Conservation (phyloP, 2,113 vertebrate genomes). For the Pteruthius melanotis region DNA sequence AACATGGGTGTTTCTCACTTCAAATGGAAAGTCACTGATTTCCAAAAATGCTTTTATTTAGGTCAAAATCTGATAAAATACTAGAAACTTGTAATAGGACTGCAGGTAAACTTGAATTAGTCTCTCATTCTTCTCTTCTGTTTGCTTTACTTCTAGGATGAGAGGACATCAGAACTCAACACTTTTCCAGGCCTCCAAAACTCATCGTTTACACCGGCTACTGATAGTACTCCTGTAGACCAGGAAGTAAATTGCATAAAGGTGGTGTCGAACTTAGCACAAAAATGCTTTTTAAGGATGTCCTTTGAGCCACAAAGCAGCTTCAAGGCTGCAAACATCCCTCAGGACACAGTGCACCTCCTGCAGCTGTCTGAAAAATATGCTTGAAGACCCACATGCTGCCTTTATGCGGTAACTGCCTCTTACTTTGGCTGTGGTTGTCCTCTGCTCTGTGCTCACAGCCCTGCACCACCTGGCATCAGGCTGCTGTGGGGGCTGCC, state of each 20-base stretch:
- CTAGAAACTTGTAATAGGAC: neutral
- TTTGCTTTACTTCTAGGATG: neutral
- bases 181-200: neutral
- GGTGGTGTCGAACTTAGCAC: neutral
- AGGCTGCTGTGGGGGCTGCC: neutral
- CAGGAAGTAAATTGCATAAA: neutral
- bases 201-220: neutral
- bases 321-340: fast-evolving
- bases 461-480: neutral
- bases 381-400: neutral
- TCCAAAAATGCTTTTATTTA: neutral
- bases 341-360: neutral
- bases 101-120: neutral
- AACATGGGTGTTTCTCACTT: neutral
- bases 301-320: neutral
- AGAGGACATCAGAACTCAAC: neutral
- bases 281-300: neutral
- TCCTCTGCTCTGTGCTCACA: neutral
- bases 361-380: neutral
- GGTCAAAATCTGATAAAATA: neutral
- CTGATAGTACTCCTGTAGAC: neutral
- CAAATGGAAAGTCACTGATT: neutral
- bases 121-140: neutral
- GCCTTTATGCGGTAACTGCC: neutral
- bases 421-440: neutral